These are phyloP conservation scores for Rhyacichthys aspro DNA, from an alignment of 2,797 vertebrate genomes.

Conservation along the genomic window DNA sequence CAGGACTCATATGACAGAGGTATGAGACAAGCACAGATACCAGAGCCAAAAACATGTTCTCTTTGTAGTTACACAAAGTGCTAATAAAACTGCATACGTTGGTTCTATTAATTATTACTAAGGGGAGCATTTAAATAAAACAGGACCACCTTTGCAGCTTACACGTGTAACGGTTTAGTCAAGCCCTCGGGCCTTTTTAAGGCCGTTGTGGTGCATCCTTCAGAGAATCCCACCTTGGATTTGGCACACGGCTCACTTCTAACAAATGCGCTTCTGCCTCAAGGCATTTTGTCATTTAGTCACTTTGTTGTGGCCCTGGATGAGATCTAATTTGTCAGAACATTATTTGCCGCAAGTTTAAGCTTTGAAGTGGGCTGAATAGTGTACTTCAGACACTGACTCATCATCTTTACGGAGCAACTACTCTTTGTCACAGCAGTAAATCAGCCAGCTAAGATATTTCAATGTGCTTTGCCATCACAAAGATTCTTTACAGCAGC, in stretches of 20 bases:
- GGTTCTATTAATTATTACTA: neutral
- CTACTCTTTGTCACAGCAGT: constrained; percentile 28
- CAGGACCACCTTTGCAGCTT: neutral
- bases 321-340: constrained; percentile 32
- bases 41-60: neutral
- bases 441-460: constrained; percentile 28
- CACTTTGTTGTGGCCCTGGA: constrained; percentile 27
- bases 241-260: constrained; percentile 20
- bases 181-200: neutral
- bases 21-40: neutral
- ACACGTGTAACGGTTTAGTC: neutral
- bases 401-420: constrained; percentile 37
- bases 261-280: constrained; percentile 33
- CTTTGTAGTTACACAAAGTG: neutral
- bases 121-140: neutral
- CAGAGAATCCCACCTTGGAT: constrained; percentile 6
- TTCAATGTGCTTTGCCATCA: neutral
- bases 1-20: neutral
- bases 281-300: constrained; percentile 26
- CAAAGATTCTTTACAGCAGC: constrained; percentile 15
- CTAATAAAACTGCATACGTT: neutral
- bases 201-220: neutral
- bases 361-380: constrained; percentile 33
- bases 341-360: constrained; percentile 28
- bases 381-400: constrained; percentile 26